phyloP scores from a whole-genome alignment of 1,140 invertebrate genomes.

The Pseudomyrmex flavicornis region DNA sequence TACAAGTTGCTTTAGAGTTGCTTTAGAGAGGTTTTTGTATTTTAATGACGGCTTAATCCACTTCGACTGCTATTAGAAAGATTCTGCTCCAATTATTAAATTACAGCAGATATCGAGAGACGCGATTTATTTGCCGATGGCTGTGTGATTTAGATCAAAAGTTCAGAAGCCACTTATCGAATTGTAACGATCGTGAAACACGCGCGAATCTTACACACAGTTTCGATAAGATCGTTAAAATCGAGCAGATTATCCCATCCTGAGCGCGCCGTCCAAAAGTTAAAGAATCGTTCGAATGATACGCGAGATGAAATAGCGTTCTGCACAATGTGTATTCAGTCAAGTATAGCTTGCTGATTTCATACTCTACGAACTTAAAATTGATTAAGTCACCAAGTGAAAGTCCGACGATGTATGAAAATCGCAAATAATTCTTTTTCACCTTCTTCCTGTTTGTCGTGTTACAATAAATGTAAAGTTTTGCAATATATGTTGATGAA shows the following conservation, averaged over 20 bases:
- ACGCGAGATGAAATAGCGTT: slow-evolving; percentile 3
- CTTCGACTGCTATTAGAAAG: not conserved
- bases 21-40: no score
- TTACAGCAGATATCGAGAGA: not conserved
- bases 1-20: not conserved
- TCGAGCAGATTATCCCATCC: not conserved
- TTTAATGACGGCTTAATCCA: not conserved
- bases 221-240: not conserved
- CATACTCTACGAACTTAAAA: slow-evolving; percentile 18
- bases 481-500: no score
- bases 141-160: slow-evolving; percentile 8
- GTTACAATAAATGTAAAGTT: not conserved
- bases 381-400: slow-evolving; percentile 44
- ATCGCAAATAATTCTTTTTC: slow-evolving; percentile 21
- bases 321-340: slow-evolving; percentile 12
- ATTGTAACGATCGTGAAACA: not conserved
- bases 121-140: not conserved
- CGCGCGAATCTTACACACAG: not conserved
- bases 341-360: not conserved
- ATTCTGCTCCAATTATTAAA: not conserved
- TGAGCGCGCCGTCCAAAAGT: not conserved
- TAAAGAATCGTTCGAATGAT: not conserved
- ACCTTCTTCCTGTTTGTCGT: not conserved
- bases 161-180: not conserved
- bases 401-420: slow-evolving; percentile 24